Conservation (phyloP, 2,797 vertebrate genomes). For the Gallinago nigripennis region DNA sequence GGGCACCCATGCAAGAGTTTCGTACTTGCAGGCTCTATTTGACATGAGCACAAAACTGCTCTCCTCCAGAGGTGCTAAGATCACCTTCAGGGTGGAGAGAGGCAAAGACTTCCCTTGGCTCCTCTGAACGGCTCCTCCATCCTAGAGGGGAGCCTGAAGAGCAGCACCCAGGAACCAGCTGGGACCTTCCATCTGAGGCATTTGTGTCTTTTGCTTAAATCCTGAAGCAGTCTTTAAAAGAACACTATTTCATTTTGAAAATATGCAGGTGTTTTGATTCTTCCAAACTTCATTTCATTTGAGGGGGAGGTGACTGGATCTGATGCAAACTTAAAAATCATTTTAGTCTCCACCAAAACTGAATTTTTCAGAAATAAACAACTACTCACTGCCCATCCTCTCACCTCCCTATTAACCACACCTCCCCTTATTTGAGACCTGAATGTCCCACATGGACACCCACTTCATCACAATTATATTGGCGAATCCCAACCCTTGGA, state of each 20-base stretch:
- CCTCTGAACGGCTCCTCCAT: not conserved
- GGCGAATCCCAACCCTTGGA: not conserved
- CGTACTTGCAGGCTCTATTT: not conserved
- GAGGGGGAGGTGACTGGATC: too few species aligned
- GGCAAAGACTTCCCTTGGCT: not conserved
- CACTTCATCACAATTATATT: not conserved
- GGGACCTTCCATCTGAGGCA: not conserved
- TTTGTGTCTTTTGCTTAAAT: not conserved
- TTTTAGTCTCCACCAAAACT: not conserved
- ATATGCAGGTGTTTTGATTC: not conserved
- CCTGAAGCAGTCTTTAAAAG: not conserved
- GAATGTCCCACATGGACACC: not conserved
- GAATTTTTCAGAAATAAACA: not conserved
- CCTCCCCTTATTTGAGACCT: not conserved
- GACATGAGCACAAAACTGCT: not conserved
- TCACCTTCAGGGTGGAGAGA: not conserved
- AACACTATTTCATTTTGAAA: not conserved
- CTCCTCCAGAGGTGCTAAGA: not conserved
- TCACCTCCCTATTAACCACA: not conserved
- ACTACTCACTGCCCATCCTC: not conserved
- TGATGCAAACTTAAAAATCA: not conserved
- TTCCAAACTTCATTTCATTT: not conserved
- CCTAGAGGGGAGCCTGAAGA: not conserved
- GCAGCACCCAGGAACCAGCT: not conserved
- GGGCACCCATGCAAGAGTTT: not conserved